Percentiles rank a stretch among this genome's conserved stretches.
These are phyloP conservation scores for Apis laboriosa DNA, from an alignment of 1,140 invertebrate species.

Conservation along the genomic window DNA sequence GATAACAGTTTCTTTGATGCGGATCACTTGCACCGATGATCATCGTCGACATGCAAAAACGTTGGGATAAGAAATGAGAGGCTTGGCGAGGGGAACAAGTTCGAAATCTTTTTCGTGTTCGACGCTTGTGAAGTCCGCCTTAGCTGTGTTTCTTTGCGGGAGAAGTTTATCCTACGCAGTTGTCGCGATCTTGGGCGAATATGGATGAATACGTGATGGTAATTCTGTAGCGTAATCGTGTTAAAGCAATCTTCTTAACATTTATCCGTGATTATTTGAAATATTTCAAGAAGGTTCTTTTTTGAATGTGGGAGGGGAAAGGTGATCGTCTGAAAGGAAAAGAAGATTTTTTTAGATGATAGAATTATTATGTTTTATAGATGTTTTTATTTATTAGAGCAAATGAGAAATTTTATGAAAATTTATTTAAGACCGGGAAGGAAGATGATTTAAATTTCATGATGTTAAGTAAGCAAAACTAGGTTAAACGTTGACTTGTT, in stretches of 20 bases:
- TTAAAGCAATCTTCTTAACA: not conserved
- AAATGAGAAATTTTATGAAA: not conserved
- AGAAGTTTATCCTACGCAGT: slow-evolving; percentile 14
- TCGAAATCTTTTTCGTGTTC: slow-evolving; percentile 26
- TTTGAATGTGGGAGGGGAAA: too few relatives aligned
- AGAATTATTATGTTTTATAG: too few relatives aligned
- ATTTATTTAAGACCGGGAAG: not conserved
- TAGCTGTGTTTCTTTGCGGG: not conserved
- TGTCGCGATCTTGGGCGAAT: not conserved
- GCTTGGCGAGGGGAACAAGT: not conserved
- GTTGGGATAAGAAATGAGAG: not conserved
- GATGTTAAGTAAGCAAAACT: not conserved
- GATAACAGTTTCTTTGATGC: slow-evolving; percentile 42
- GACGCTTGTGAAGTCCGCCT: slow-evolving; percentile 8
- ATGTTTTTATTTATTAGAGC: not conserved
- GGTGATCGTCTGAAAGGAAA: too few relatives aligned
- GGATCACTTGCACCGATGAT: slow-evolving; percentile 9
- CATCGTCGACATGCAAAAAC: slow-evolving; percentile 23
- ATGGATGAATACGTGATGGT: not conserved
- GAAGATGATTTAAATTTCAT: not conserved
- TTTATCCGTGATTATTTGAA: not conserved
- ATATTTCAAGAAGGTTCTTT: not conserved
- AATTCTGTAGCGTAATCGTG: not conserved
- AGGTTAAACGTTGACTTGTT: not conserved
- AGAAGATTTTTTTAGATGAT: too few relatives aligned